Percentiles rank a stretch among this genome's conserved stretches.
phyloP scores from a whole-genome alignment of 1,140 invertebrate genomes.

The Drosophila sturtevanti region DNA sequence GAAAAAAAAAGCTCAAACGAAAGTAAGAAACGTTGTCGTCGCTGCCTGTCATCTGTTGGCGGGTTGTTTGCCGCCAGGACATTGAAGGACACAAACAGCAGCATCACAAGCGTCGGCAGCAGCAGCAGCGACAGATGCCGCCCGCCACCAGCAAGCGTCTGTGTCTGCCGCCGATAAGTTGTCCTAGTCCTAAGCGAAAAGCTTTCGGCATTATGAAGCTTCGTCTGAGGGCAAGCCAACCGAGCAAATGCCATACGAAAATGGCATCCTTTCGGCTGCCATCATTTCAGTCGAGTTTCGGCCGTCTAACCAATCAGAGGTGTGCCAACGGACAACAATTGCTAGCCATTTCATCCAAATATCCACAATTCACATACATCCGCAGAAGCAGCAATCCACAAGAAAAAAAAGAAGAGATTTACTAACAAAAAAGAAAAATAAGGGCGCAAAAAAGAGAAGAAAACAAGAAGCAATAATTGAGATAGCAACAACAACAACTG shows the following conservation, averaged over 20 bases:
- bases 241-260: slow-evolving; percentile 21
- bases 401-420: slow-evolving; percentile 31
- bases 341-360: slow-evolving; percentile 10
- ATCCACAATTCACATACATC: slow-evolving; percentile 25
- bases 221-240: slow-evolving; percentile 12
- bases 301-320: slow-evolving; percentile 73
- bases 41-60: slow-evolving; percentile 77
- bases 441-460: too few relatives aligned
- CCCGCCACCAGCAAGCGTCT: slow-evolving; percentile 34
- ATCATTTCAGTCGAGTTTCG: slow-evolving; percentile 73
- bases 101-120: slow-evolving; percentile 19
- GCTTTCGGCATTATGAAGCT: slow-evolving; percentile 39
- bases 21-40: slow-evolving; percentile 51
- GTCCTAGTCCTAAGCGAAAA: slow-evolving; percentile 73
- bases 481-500: slow-evolving; percentile 24
- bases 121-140: slow-evolving; percentile 17
- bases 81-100: slow-evolving; percentile 73
- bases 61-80: slow-evolving; percentile 73
- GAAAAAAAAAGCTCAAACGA: slow-evolving; percentile 49
- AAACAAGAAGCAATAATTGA: not conserved
- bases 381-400: slow-evolving; percentile 34
- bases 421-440: slow-evolving; percentile 31
- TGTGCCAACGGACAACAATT: slow-evolving; percentile 55
- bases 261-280: slow-evolving; percentile 19
- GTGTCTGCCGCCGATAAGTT: slow-evolving; percentile 56